Evolutionary conservation across 1,140 invertebrate species (phyloP), one percentile per base, ranked within the genome.

Genomic region (Drosophila dunni): DNA sequence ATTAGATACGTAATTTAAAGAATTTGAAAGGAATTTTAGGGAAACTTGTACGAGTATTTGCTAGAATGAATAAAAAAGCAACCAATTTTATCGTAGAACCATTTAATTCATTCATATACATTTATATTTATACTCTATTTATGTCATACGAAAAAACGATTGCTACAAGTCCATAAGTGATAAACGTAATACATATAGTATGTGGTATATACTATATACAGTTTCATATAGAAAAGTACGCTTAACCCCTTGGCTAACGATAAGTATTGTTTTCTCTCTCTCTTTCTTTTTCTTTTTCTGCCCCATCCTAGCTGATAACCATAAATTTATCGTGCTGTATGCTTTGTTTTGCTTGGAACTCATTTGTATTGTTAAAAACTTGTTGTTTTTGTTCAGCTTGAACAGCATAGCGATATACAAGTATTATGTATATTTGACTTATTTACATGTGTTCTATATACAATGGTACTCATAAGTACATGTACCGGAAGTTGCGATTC

Each of bases 401-500:
- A 72, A 72, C 70, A 67, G 50, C 67, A 73, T 67, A 65, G 51
- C 9, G 24, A 20, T 6, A 20, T 64, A 33, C 40, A 69, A 44
- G 38, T 15, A 61, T 61, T 56, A 34, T n/a, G n/a, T n/a, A n/a
- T 56, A 56, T 56, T 56, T 34, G 7, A 38, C 5, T 56, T 56
- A 56, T 56, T 56, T 42, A 40, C 53, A 56, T 56, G 11, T 38
- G 17, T 46, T 5, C 48, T 29, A 13, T 40, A 40, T 60, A 45
- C n/a, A 8, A 9, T 9, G 40, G 20, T 65, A 63, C 3, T 3
- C 13, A 6, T 13, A 42, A 40, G 24, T 29, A 5, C 45, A 48
- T 64, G 38, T 9, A 53, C 8, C 69, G 69, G 69, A 72, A 66
- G 62, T 66, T 24, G 13, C 61, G 45, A 72, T 42, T 36, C 34